Evolutionary conservation across 2,113 vertebrate genomes (phyloP).

Genomic region (Hippocampus barbouri): DNA sequence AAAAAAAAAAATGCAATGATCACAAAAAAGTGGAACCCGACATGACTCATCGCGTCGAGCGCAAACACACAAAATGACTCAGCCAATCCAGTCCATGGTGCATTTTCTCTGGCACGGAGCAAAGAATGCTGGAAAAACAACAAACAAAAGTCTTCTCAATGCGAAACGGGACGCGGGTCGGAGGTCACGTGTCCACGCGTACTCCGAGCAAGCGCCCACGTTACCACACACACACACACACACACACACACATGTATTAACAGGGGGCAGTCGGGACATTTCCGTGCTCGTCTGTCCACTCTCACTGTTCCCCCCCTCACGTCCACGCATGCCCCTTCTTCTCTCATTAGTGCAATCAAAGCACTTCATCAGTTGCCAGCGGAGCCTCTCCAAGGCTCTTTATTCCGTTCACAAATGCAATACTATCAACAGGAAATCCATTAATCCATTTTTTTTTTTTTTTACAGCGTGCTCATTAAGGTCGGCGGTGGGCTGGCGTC

Average conservation of each 20-base stretch:
- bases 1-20: background rate
- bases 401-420: slow-evolving; percentile 16
- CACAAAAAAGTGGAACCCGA: background rate
- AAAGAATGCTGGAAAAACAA: background rate
- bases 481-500: background rate
- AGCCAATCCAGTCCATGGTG: background rate
- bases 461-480: background rate
- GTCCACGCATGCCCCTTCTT: too few species aligned
- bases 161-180: background rate
- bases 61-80: background rate
- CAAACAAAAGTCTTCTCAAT: background rate
- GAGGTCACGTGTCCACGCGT: slow-evolving; percentile 3
- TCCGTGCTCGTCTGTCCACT: background rate
- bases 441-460: background rate
- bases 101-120: background rate
- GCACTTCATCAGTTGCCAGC: slow-evolving; percentile 39
- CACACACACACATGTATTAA: background rate
- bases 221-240: slow-evolving; percentile 27
- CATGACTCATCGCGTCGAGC: background rate
- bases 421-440: background rate
- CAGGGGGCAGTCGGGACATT: too few species aligned
- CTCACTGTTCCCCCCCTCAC: background rate
- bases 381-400: slow-evolving; percentile 20
- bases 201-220: slow-evolving; percentile 25
- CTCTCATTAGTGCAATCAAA: slow-evolving; percentile 48